phyloP scores from a whole-genome alignment of 2,797 vertebrate species.

The Catamblyrhynchus diadema region DNA sequence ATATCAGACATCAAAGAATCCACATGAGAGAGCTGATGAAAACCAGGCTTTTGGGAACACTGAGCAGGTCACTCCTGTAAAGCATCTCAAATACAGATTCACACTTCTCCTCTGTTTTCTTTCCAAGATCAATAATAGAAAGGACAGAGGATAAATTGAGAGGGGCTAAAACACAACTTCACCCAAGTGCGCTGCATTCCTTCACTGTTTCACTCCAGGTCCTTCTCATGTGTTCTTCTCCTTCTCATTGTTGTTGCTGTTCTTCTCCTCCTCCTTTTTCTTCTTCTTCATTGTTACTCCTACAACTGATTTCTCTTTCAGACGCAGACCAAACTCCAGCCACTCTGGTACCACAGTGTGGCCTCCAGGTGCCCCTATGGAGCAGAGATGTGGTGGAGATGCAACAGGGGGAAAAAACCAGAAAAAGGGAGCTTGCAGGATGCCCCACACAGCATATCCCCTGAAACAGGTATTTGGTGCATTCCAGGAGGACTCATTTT shows the following conservation, averaged over 20 bases:
- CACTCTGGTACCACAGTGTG: background rate
- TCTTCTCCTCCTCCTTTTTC: background rate
- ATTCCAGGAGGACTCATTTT: background rate
- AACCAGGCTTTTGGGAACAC: background rate
- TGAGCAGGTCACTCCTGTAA: background rate
- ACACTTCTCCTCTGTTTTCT: background rate
- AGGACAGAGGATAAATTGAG: background rate
- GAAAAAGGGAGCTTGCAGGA: background rate
- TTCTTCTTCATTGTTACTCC: background rate
- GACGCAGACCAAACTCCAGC: background rate
- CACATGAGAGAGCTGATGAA: background rate
- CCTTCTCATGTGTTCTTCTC: background rate
- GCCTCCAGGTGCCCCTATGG: background rate
- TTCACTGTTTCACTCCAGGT: background rate
- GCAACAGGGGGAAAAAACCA: rapidly evolving
- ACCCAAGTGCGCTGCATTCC: rapidly evolving
- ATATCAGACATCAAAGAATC: background rate
- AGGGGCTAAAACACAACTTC: background rate
- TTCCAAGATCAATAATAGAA: background rate
- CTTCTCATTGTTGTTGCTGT: background rate
- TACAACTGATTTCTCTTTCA: background rate
- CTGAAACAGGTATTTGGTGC: background rate
- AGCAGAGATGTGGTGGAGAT: background rate
- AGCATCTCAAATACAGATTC: background rate
- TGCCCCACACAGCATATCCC: background rate